A percentile compares a stretch with the other conserved stretches of the same genome.
Conservation (phyloP, 2,888 invertebrate species). For the Onchidella celtica region DNA sequence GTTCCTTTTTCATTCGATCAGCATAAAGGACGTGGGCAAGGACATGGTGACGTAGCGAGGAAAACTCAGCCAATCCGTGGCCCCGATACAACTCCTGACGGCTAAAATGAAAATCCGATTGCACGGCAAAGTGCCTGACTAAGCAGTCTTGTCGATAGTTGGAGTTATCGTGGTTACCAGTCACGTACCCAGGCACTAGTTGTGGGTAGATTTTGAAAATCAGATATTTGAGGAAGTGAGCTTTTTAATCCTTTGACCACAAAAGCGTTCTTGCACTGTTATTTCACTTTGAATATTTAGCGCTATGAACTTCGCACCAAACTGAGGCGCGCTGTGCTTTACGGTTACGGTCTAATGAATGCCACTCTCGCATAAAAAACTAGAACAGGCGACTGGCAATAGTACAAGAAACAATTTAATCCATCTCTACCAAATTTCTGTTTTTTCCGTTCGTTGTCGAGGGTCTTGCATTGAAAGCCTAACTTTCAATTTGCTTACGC, state of each 20-base stretch:
- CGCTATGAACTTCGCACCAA: neutral
- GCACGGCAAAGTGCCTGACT: conserved; percentile 2
- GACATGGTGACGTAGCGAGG: neutral
- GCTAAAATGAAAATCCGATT: neutral
- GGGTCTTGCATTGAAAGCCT: too few relatives aligned
- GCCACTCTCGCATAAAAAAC: too few relatives aligned
- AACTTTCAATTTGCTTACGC: too few relatives aligned
- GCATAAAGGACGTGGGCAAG: neutral
- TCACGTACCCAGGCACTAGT: neutral
- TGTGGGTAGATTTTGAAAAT: too few relatives aligned
- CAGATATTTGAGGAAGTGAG: too few relatives aligned
- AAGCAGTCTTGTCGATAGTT: neutral
- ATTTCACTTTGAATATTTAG: neutral
- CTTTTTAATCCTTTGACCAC: too few relatives aligned
- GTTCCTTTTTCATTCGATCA: neutral
- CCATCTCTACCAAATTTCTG: too few relatives aligned
- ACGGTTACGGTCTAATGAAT: neutral
- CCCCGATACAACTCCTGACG: neutral
- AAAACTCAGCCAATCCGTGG: conserved; percentile 22
- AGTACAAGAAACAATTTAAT: too few relatives aligned
- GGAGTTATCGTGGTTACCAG: neutral
- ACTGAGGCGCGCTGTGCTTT: neutral
- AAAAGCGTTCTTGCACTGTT: too few relatives aligned
- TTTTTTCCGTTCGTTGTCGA: too few relatives aligned
- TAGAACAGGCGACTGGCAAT: too few relatives aligned